Conservation (phyloP, 2,888 invertebrate genomes). For the Tuta absoluta region DNA sequence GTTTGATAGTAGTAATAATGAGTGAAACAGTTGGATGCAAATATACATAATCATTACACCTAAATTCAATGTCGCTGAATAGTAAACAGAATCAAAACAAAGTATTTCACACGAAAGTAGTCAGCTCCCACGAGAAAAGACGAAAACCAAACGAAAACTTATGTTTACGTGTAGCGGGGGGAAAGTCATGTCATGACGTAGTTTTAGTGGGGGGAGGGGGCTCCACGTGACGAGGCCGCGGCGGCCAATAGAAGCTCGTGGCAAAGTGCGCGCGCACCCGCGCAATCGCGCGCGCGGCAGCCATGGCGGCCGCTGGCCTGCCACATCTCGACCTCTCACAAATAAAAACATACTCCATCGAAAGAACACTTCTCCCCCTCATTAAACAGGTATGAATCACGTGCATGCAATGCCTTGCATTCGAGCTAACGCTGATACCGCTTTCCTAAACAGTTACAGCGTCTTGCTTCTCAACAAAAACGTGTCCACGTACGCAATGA, state of each 20-base stretch:
- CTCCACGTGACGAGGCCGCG: slow-evolving; percentile 55
- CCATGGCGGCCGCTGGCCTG: slow-evolving; percentile 83
- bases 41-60: neutral
- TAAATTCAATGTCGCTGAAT: neutral
- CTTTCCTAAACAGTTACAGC: slow-evolving; percentile 25
- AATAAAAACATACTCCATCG: slow-evolving; percentile 96
- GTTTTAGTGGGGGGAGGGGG: slow-evolving; percentile 36
- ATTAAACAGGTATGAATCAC: slow-evolving; percentile 91
- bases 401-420: slow-evolving; percentile 45
- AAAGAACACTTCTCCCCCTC: slow-evolving; percentile 95
- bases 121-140: slow-evolving; percentile 59
- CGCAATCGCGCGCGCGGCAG: slow-evolving; percentile 77
- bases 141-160: slow-evolving; percentile 52
- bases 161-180: slow-evolving; percentile 47
- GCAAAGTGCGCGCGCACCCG: slow-evolving; percentile 65
- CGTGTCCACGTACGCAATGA: slow-evolving; percentile 6
- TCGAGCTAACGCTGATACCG: slow-evolving; percentile 33
- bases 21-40: neutral
- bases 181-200: slow-evolving; percentile 40
- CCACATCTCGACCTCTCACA: slow-evolving; percentile 84
- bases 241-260: slow-evolving; percentile 56
- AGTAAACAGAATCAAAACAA: slow-evolving; percentile 16
- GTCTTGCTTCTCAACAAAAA: neutral
- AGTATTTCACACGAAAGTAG: slow-evolving; percentile 58
- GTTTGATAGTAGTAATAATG: too few relatives aligned